Evolutionary conservation across 2,113 vertebrate genomes (phyloP).

Genomic region (Silurus meridionalis): DNA sequence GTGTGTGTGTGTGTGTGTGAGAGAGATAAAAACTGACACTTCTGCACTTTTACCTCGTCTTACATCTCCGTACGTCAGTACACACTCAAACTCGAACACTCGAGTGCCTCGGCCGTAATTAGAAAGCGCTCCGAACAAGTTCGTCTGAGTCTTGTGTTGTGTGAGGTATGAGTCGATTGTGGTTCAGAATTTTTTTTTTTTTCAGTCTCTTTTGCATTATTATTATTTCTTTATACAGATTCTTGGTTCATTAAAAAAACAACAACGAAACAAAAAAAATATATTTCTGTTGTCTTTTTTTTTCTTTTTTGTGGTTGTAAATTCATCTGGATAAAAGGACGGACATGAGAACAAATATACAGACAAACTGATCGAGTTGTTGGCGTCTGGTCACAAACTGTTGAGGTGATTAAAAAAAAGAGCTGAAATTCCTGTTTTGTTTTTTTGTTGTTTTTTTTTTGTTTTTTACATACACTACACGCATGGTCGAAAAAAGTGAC

Average conservation of each 20-base stretch:
- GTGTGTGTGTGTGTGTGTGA: constrained; percentile 55
- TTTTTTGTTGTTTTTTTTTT: background rate
- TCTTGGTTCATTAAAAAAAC: constrained; percentile 64
- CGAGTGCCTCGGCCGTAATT: constrained; percentile 64
- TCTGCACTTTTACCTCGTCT: constrained; percentile 61
- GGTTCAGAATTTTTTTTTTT: constrained; percentile 60
- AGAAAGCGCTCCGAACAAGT: constrained; percentile 64
- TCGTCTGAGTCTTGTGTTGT: constrained; percentile 74
- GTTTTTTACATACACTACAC: constrained; percentile 71
- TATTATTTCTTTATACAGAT: constrained; percentile 61
- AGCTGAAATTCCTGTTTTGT: constrained; percentile 69
- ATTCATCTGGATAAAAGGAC: constrained; percentile 75
- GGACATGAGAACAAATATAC: constrained; percentile 69
- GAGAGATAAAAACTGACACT: constrained; percentile 56
- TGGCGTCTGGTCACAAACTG: constrained; percentile 72
- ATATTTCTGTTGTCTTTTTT: constrained; percentile 67
- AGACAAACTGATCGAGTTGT: constrained; percentile 70
- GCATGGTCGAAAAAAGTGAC: constrained; percentile 78
- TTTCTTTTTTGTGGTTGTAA: constrained; percentile 63
- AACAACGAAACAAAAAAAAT: constrained; percentile 62
- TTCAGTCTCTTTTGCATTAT: constrained; percentile 69
- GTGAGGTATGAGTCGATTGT: constrained; percentile 81
- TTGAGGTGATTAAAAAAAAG: constrained; percentile 71
- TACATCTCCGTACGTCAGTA: constrained; percentile 55
- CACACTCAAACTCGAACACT: constrained; percentile 62